A percentile compares a stretch with the other conserved stretches of the same genome.
These are phyloP conservation scores for Stegophylla sp. DNA, from an alignment of 2,888 invertebrate species.

Conservation along the genomic window DNA sequence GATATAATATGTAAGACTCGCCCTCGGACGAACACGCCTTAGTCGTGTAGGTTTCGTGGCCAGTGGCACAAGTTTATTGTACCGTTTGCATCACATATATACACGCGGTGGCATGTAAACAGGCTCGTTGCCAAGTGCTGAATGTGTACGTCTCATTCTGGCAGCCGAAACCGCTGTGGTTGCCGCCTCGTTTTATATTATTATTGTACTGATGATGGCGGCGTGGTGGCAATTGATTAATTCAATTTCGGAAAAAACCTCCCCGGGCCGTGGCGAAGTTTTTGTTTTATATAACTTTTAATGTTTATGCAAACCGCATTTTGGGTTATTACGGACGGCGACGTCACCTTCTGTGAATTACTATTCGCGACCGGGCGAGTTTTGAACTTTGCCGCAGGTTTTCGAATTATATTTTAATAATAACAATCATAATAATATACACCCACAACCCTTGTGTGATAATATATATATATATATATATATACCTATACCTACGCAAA, in stretches of 20 bases:
- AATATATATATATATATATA: slow-evolving; percentile 24
- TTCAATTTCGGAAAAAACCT: slow-evolving; percentile 42
- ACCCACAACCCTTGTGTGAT: slow-evolving; percentile 17
- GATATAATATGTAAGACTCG: slow-evolving; percentile 28
- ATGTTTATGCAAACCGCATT: slow-evolving; percentile 49
- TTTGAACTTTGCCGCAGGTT: slow-evolving; percentile 57
- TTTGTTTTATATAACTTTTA: slow-evolving; percentile 28
- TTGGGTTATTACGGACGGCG: slow-evolving; percentile 32
- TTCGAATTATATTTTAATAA: slow-evolving; percentile 51
- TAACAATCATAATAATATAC: slow-evolving; percentile 40
- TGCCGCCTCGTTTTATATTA: background rate
- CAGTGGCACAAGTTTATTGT: slow-evolving; percentile 22
- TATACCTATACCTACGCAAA: background rate
- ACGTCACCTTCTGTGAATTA: slow-evolving; percentile 49
- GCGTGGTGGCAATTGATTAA: slow-evolving; percentile 32
- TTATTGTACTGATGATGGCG: background rate
- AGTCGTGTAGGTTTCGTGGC: slow-evolving; percentile 38
- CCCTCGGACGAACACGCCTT: slow-evolving; percentile 50
- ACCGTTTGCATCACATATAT: background rate
- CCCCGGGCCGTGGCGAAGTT: slow-evolving; percentile 37
- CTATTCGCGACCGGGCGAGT: slow-evolving; percentile 40
- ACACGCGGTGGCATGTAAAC: background rate
- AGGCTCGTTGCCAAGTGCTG: slow-evolving; percentile 51
- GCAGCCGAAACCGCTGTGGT: slow-evolving; percentile 26
- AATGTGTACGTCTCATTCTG: background rate